Evolutionary conservation across 1,140 invertebrate species (phyloP).

Genomic region (Zaprionus nigranus): DNA sequence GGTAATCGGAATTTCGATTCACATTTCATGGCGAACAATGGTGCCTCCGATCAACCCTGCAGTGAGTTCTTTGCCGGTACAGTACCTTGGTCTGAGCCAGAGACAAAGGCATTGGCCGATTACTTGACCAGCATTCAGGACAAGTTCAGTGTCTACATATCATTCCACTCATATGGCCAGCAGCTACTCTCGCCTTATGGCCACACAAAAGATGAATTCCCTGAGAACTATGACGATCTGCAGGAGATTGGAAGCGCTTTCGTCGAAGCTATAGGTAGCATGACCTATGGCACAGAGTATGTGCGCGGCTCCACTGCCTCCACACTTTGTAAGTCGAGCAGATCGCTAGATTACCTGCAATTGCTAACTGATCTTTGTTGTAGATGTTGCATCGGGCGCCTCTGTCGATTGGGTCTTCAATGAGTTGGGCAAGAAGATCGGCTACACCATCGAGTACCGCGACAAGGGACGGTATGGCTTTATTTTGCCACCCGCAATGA

Average conservation of each 20-base stretch:
- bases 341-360: no score
- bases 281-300: conserved; percentile 86
- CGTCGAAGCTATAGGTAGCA: conserved; percentile 82
- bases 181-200: conserved; percentile 86
- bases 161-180: conserved; percentile 86
- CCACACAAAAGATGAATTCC: conserved; percentile 83
- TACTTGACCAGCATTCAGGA: conserved; percentile 85
- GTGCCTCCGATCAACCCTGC: conserved; percentile 85
- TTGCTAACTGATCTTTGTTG: background rate
- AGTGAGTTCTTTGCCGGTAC: conserved; percentile 89
- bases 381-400: conserved; percentile 86
- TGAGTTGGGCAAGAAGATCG: conserved; percentile 86
- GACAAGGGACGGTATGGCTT: conserved; percentile 95
- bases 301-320: conserved; percentile 85
- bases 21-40: conserved; percentile 86
- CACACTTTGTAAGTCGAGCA: conserved; percentile 86
- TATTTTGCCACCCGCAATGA: conserved; percentile 92
- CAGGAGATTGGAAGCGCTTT: conserved; percentile 85
- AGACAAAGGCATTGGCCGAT: conserved; percentile 87
- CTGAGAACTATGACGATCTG: conserved; percentile 86
- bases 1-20: conserved; percentile 90
- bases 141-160: conserved; percentile 85
- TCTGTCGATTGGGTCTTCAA: conserved; percentile 89
- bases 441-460: conserved; percentile 87
- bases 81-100: conserved; percentile 90